A percentile compares a stretch with the other conserved stretches of the same genome.
phyloP scores from a whole-genome alignment of 2,888 invertebrate genomes.

The Proisotoma minuta region DNA sequence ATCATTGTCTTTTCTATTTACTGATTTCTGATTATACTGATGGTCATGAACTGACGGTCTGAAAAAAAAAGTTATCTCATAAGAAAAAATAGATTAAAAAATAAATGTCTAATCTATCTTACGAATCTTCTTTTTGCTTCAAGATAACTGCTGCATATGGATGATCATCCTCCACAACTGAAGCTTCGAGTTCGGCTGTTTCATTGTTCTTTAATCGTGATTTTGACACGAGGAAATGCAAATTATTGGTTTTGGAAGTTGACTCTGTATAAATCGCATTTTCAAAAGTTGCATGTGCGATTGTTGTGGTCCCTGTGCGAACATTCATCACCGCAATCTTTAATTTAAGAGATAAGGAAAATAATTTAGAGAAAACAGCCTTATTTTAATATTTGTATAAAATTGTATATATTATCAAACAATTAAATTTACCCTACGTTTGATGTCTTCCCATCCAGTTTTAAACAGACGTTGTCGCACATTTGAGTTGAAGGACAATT shows the following conservation, averaged over 20 bases:
- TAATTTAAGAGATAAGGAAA: not conserved
- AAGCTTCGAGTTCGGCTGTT: not conserved
- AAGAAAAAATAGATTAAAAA: not conserved
- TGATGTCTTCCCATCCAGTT: not conserved
- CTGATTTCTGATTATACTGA: conserved; percentile 36
- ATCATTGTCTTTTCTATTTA: not conserved
- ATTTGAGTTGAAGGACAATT: too few species aligned
- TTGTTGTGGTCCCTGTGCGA: not conserved
- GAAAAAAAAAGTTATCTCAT: not conserved
- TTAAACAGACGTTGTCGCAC: not conserved
- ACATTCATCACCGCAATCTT: not conserved
- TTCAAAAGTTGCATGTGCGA: not conserved
- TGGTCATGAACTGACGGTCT: conserved; percentile 36
- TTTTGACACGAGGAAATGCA: too few species aligned
- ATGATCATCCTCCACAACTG: conserved; percentile 32
- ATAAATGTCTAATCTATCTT: conserved; percentile 12
- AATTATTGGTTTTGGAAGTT: not conserved
- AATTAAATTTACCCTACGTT: not conserved
- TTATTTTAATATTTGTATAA: not conserved
- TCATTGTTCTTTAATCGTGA: too few species aligned
- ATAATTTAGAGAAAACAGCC: too few species aligned
- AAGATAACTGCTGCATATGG: conserved; percentile 42
- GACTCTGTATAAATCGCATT: not conserved
- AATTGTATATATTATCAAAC: not conserved
- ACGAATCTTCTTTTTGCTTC: conserved; percentile 37